Evolutionary conservation across 2,113 vertebrate species (phyloP).

Genomic region (Cyanoderma ruficeps): DNA sequence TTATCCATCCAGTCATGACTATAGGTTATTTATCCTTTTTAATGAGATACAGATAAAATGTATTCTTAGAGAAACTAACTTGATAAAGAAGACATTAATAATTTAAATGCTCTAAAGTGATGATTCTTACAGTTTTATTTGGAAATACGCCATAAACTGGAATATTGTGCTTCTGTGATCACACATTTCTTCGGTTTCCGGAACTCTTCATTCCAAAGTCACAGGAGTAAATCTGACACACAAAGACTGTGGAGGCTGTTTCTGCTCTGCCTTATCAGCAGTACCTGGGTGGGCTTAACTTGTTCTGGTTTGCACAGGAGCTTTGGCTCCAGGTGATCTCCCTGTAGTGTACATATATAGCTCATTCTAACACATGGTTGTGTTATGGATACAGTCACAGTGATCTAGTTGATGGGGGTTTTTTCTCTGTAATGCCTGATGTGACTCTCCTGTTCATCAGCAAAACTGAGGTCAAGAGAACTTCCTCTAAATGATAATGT

Average conservation of each 20-base stretch:
- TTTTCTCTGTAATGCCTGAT: neutral
- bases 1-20: neutral
- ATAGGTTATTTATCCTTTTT: neutral
- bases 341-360: neutral
- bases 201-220: neutral
- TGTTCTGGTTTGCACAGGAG: neutral
- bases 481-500: neutral
- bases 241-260: neutral
- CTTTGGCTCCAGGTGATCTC: neutral
- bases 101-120: neutral
- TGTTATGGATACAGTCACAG: neutral
- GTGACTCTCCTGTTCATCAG: neutral
- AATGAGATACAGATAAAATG: neutral
- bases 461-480: neutral
- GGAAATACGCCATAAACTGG: neutral
- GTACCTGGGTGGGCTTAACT: neutral
- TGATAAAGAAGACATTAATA: neutral
- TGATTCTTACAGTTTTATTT: neutral
- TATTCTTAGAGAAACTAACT: neutral
- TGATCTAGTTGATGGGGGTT: neutral
- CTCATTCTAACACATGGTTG: neutral
- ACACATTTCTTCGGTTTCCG: neutral
- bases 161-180: neutral
- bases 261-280: neutral
- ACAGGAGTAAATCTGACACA: neutral